Evolutionary conservation across 2,797 vertebrate genomes (phyloP).

Genomic region (Anguilla obscura): DNA sequence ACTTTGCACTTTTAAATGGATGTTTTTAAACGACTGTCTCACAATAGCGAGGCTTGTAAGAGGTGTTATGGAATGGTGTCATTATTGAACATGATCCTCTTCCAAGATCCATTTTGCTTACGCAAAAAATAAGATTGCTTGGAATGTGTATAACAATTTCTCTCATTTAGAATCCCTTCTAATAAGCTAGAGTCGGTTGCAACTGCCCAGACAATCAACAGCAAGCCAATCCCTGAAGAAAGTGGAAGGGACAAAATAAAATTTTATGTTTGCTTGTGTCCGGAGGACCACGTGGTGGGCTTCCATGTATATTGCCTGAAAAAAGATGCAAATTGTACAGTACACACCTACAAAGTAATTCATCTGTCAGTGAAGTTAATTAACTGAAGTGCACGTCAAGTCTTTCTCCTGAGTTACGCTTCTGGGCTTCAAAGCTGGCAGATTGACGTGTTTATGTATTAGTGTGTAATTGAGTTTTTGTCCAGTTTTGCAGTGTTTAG

Average conservation of each 20-base stretch:
- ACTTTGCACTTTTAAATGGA: not conserved
- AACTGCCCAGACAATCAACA: conserved; percentile 5
- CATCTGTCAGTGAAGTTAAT: conserved; percentile 55
- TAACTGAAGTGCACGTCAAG: conserved; percentile 63
- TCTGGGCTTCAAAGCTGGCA: conserved; percentile 7
- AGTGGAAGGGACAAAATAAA: not conserved
- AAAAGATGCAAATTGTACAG: conserved; percentile 52
- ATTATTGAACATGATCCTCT: not conserved
- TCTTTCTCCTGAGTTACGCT: conserved; percentile 24
- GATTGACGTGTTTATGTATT: conserved; percentile 25
- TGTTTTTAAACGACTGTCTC: not conserved
- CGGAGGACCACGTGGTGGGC: not conserved
- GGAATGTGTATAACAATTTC: not conserved
- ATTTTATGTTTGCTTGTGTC: not conserved
- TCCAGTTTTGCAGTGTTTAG: conserved; percentile 17
- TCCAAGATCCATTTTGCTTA: not conserved
- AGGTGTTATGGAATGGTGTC: not conserved
- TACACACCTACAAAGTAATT: conserved; percentile 44
- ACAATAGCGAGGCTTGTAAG: not conserved
- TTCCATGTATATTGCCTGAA: conserved; percentile 30
- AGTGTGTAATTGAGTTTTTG: conserved; percentile 15
- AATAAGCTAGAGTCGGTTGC: not conserved
- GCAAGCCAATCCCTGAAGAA: conserved; percentile 11
- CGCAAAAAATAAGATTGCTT: not conserved
- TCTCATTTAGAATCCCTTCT: conserved; percentile 22